These are phyloP conservation scores for Caenorhabditis afra DNA, from an alignment of 2,888 invertebrate species.

Conservation along the genomic window DNA sequence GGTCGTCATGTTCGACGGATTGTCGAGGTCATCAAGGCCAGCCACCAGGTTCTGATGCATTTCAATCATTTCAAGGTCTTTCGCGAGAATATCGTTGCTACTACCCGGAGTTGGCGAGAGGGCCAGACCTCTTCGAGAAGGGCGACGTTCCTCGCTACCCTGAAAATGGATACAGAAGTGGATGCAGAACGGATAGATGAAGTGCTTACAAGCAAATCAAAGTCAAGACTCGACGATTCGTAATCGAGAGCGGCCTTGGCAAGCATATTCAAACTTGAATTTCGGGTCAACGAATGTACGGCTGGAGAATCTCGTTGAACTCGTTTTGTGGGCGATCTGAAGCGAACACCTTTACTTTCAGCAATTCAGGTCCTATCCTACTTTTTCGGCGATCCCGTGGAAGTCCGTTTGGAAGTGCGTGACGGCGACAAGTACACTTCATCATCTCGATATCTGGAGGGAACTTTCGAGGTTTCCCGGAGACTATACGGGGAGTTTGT, in stretches of 20 bases:
- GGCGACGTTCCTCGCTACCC: constrained; percentile 31
- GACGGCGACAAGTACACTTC: constrained; percentile 39
- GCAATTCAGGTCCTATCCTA: background rate
- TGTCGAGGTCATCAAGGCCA: constrained; percentile 38
- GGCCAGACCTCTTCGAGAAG: constrained; percentile 32
- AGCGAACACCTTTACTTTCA: constrained; percentile 1
- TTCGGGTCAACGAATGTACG: constrained; percentile 18
- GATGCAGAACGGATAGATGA: background rate
- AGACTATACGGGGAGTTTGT: constrained; percentile 63
- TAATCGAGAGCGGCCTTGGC: constrained; percentile 46
- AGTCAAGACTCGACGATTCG: constrained; percentile 31
- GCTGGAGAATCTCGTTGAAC: constrained; percentile 41
- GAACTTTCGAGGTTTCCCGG: constrained; percentile 63
- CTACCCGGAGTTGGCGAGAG: constrained; percentile 23
- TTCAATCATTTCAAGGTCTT: constrained; percentile 39
- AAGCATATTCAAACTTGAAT: constrained; percentile 44
- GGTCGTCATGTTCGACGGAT: constrained; percentile 42
- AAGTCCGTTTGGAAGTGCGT: constrained; percentile 28
- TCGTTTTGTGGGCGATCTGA: constrained; percentile 48
- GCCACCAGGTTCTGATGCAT: constrained; percentile 48
- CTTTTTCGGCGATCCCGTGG: constrained; percentile 52
- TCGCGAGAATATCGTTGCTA: constrained; percentile 19
- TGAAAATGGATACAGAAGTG: constrained; percentile 16
- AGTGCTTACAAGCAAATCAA: constrained; percentile 28
- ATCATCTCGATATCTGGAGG: constrained; percentile 68